Conservation (phyloP, 2,888 invertebrate species). For the Hermaeophaga mercurialis region DNA sequence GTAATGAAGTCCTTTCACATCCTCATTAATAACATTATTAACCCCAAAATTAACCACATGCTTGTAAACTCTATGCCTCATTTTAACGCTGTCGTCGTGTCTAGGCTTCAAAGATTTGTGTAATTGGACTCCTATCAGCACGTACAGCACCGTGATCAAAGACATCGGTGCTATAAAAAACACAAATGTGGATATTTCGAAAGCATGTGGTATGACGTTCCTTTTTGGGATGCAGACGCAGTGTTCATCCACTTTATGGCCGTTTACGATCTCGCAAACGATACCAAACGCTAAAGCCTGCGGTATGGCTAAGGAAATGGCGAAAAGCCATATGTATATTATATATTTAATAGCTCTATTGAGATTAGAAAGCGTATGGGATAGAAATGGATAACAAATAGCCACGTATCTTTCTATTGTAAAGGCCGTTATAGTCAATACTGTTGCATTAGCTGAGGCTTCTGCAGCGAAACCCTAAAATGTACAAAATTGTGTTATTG, state of each 20-base stretch:
- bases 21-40: background rate
- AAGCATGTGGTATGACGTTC: conserved; percentile 57
- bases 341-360: conserved; percentile 79
- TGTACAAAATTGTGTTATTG: too few species aligned
- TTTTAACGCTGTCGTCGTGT: conserved; percentile 51
- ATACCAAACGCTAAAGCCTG: conserved; percentile 83
- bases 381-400: conserved; percentile 83
- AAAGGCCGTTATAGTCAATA: conserved; percentile 85
- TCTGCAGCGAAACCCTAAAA: conserved; percentile 77
- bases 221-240: conserved; percentile 54
- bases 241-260: conserved; percentile 48
- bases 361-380: conserved; percentile 83
- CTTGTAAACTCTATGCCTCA: conserved; percentile 50
- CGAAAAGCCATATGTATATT: conserved; percentile 76
- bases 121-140: conserved; percentile 57
- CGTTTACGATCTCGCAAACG: conserved; percentile 51
- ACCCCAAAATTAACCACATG: conserved; percentile 30
- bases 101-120: conserved; percentile 51
- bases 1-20: background rate
- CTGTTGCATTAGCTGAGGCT: conserved; percentile 85
- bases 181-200: conserved; percentile 62
- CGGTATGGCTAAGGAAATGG: conserved; percentile 75
- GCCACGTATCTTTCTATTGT: conserved; percentile 88
- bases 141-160: conserved; percentile 63
- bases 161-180: conserved; percentile 67